These are phyloP conservation scores for Planococcus citri DNA, from an alignment of 1,140 invertebrate species.

Conservation along the genomic window DNA sequence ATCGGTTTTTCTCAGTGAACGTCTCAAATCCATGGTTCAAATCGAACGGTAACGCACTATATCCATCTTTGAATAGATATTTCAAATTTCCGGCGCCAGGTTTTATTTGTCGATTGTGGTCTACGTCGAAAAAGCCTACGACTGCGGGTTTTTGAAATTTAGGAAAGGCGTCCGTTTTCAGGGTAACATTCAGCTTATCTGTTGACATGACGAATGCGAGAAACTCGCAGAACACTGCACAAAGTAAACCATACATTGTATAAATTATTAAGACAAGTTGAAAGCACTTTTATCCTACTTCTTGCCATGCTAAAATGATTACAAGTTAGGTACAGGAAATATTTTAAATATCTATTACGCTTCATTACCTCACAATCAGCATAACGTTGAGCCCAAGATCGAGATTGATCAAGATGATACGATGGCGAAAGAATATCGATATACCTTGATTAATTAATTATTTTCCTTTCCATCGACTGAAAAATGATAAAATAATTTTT, in stretches of 20 bases:
- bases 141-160: background rate
- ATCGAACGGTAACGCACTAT: background rate
- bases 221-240: background rate
- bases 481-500: too few relatives aligned
- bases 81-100: background rate
- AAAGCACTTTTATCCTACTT: too few relatives aligned
- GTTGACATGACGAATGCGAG: background rate
- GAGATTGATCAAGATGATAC: too few relatives aligned
- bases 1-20: background rate
- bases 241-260: background rate
- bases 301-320: too few relatives aligned
- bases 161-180: background rate
- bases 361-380: too few relatives aligned
- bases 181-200: background rate
- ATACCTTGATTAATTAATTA: too few relatives aligned
- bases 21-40: background rate
- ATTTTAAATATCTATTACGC: too few relatives aligned
- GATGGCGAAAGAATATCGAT: too few relatives aligned
- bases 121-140: background rate
- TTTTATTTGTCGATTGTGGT: background rate
- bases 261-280: background rate
- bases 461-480: too few relatives aligned
- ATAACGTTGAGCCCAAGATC: too few relatives aligned
- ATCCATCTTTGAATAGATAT: background rate
- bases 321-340: too few relatives aligned